Conservation (phyloP, 2,797 vertebrate species). For the Coreius guichenoti region DNA sequence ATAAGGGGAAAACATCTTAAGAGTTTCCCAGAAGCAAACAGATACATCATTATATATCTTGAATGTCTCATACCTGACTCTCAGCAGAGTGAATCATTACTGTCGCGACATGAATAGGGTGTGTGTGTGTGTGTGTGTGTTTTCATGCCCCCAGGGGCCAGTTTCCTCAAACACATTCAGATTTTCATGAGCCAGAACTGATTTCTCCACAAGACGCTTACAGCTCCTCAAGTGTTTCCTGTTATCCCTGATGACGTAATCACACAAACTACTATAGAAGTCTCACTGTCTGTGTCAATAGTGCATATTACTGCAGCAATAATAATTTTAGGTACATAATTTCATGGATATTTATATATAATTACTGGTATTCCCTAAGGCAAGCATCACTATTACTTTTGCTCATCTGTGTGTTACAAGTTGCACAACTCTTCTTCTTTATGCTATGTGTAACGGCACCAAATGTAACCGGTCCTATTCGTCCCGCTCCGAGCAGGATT, state of each 20-base stretch:
- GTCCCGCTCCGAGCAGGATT: too few species aligned
- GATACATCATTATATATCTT: constrained; percentile 34
- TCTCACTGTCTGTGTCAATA: constrained; percentile 1
- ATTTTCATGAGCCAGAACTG: constrained; percentile 73
- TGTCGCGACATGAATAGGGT: constrained; percentile 20
- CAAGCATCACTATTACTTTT: background rate
- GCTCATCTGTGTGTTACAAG: background rate
- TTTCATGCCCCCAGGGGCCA: constrained; percentile 64
- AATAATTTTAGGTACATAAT: background rate
- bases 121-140: constrained; percentile 65
- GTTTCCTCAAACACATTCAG: constrained; percentile 70
- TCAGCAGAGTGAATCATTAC: constrained; percentile 47
- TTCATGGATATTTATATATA: background rate
- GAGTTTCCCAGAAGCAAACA: constrained; percentile 34
- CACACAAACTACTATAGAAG: constrained; percentile 16
- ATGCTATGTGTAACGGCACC: too few species aligned
- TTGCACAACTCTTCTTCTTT: background rate
- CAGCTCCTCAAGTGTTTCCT: constrained; percentile 32
- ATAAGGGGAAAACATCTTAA: constrained; percentile 17
- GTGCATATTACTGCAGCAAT: background rate
- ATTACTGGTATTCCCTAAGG: background rate
- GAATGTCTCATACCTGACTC: constrained; percentile 16
- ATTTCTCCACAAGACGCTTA: constrained; percentile 50
- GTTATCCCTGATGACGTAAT: constrained; percentile 19
- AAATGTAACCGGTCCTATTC: too few species aligned